A percentile compares a stretch with the other conserved stretches of the same genome.
phyloP scores from a whole-genome alignment of 2,888 invertebrate species.

The Aelia acuminata region DNA sequence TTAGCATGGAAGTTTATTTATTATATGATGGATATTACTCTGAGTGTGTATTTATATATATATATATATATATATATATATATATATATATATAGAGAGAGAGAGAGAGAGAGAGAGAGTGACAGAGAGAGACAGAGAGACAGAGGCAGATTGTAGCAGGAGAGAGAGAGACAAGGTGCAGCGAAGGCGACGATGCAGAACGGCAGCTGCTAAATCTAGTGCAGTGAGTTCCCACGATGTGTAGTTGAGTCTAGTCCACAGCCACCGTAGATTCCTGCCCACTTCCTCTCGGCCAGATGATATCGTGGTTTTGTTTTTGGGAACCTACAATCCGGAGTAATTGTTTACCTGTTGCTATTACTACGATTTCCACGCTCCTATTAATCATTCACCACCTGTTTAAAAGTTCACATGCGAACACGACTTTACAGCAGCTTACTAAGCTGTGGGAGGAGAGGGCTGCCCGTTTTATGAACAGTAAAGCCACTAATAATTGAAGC shows the following conservation, averaged over 20 bases:
- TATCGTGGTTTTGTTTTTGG: slow-evolving; percentile 1
- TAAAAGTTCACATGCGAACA: background rate
- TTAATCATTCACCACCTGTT: background rate
- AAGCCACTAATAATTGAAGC: no score
- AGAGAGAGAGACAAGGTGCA: slow-evolving; percentile 27
- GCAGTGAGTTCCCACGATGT: slow-evolving; percentile 25
- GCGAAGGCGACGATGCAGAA: background rate
- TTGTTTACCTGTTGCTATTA: slow-evolving; percentile 15
- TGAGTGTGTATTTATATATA: no score
- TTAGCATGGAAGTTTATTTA: no score
- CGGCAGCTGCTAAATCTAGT: slow-evolving; percentile 21
- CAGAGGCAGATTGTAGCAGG: background rate
- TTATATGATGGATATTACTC: no score
- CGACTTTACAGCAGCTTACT: background rate
- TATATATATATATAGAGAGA: no score
- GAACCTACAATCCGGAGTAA: background rate
- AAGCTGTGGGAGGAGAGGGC: no score
- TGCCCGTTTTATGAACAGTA: no score
- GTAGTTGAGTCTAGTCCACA: background rate
- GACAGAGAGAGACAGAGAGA: background rate
- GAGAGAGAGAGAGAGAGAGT: no score
- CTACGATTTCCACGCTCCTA: background rate
- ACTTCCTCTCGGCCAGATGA: background rate
- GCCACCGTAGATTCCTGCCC: background rate
- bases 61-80: no score